phyloP scores from a whole-genome alignment of 1,140 invertebrate genomes.

The Drosophila insularis region DNA sequence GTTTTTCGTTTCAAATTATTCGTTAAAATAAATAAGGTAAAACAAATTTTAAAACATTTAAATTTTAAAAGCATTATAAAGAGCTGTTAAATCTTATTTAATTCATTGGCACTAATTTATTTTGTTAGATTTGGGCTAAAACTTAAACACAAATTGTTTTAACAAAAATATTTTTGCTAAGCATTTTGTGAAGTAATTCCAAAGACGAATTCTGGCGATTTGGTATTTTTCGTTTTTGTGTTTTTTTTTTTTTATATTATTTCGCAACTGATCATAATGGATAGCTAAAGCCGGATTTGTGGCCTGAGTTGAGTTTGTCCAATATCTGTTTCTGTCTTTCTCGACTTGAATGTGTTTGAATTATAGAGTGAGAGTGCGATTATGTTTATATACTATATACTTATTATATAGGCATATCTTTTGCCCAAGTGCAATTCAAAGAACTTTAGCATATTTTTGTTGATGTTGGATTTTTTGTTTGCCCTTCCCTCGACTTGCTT shows the following conservation, averaged over 20 bases:
- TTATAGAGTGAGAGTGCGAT: not conserved
- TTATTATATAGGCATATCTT: not conserved
- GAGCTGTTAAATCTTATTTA: too few species aligned
- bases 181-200: not conserved
- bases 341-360: not conserved
- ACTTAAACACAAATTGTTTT: too few species aligned
- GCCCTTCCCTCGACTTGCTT: too few species aligned
- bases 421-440: not conserved
- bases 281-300: conserved; percentile 4
- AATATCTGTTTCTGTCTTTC: not conserved
- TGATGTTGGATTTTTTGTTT: not conserved
- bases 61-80: too few species aligned
- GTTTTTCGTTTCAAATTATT: too few species aligned
- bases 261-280: not conserved
- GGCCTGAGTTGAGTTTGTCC: not conserved
- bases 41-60: too few species aligned
- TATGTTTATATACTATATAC: not conserved
- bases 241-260: not conserved
- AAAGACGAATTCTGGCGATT: too few species aligned
- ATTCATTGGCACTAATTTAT: too few species aligned
- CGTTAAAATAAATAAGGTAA: too few species aligned
- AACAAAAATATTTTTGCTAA: too few species aligned
- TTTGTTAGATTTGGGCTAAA: too few species aligned
- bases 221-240: not conserved
- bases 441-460: conserved; percentile 1